Conservation (phyloP, 2,113 vertebrate species). For the Siniperca chuatsi region DNA sequence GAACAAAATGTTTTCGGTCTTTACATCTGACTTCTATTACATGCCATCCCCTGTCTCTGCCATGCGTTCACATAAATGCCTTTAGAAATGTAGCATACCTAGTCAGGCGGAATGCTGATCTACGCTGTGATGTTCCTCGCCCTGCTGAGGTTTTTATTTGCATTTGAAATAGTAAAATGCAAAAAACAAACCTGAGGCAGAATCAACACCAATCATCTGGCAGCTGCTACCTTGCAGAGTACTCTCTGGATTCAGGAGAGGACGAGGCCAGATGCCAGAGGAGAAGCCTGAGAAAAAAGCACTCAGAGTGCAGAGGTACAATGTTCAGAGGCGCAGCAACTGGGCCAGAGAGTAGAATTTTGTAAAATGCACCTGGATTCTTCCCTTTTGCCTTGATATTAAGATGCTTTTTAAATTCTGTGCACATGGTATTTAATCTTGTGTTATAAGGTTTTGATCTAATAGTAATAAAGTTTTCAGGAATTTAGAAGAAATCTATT, state of each 20-base stretch:
- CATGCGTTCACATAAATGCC: not conserved
- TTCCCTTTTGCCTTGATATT: not conserved
- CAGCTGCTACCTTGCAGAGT: slow-evolving; percentile 33
- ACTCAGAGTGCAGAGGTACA: not conserved
- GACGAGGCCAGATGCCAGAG: slow-evolving; percentile 29
- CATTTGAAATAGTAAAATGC: slow-evolving; percentile 26
- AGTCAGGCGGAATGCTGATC: not conserved
- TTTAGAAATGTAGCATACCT: not conserved
- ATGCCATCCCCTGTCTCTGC: not conserved
- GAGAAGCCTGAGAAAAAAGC: slow-evolving; percentile 20
- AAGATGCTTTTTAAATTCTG: not conserved
- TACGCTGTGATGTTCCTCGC: not conserved
- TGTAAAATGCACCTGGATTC: slow-evolving; percentile 16
- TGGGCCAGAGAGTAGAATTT: slow-evolving; percentile 3
- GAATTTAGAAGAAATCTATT: not conserved
- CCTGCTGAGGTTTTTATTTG: not conserved
- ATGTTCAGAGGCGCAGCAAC: slow-evolving; percentile 9
- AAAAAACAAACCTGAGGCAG: slow-evolving; percentile 27
- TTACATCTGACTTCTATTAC: not conserved
- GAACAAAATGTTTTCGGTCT: slow-evolving; percentile 1
- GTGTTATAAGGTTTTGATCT: slow-evolving; percentile 2
- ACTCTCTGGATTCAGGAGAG: slow-evolving; percentile 20
- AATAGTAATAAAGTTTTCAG: not conserved
- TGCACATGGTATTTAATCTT: not conserved
- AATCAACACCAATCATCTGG: slow-evolving; percentile 37